Conservation (phyloP, 2,888 invertebrate genomes). For the Odiellus spinosus region DNA sequence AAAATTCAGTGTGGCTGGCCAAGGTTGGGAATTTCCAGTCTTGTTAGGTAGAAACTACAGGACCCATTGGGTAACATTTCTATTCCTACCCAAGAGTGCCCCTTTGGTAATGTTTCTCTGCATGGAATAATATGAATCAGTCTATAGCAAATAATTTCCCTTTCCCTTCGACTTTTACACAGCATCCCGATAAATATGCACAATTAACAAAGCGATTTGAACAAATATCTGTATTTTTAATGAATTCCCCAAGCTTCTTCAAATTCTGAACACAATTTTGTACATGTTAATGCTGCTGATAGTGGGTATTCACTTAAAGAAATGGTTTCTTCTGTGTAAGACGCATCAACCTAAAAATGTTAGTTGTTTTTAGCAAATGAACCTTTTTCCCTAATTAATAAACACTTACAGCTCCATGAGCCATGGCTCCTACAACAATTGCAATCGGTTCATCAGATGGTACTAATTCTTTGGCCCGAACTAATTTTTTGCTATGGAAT, state of each 20-base stretch:
- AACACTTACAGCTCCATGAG: conserved; percentile 67
- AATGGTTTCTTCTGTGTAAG: conserved; percentile 76
- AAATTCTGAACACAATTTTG: conserved; percentile 83
- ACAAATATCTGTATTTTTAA: conserved; percentile 26
- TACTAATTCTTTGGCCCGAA: conserved; percentile 56
- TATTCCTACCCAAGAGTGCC: too few relatives aligned
- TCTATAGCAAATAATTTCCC: too few relatives aligned
- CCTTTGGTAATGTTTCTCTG: too few relatives aligned
- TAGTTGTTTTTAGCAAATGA: not conserved
- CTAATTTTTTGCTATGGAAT: conserved; percentile 58
- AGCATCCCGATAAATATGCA: too few relatives aligned
- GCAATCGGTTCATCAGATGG: conserved; percentile 67
- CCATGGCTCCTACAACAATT: conserved; percentile 89
- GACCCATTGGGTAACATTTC: too few relatives aligned
- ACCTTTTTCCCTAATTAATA: not conserved
- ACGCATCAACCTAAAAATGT: conserved; percentile 40
- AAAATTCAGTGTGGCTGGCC: too few relatives aligned
- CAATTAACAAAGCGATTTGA: too few relatives aligned
- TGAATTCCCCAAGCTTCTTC: conserved; percentile 79
- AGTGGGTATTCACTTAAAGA: conserved; percentile 93
- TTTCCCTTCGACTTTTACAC: too few relatives aligned
- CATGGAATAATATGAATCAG: too few relatives aligned
- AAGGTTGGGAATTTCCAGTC: too few relatives aligned
- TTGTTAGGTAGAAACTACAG: too few relatives aligned
- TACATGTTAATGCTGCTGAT: conserved; percentile 89